A percentile compares a stretch with the other conserved stretches of the same genome.
phyloP scores from a whole-genome alignment of 2,888 invertebrate species.

The Cinara cedri region DNA sequence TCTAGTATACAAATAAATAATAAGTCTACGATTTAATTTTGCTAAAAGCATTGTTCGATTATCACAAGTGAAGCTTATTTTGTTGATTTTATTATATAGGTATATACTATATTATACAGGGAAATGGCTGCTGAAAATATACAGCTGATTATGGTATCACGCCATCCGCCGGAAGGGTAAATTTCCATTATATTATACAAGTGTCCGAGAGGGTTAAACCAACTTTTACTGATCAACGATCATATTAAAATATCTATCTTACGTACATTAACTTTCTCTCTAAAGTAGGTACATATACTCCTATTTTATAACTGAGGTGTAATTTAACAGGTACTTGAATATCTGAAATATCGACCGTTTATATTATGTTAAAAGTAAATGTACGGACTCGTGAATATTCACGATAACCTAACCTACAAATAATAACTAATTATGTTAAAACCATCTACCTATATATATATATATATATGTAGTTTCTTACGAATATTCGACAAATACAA shows the following conservation, averaged over 20 bases:
- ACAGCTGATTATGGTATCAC: constrained; percentile 14
- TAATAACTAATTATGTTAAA: too few species aligned
- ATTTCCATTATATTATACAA: neutral
- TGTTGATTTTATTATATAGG: neutral
- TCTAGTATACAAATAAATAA: constrained; percentile 16
- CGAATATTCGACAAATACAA: too few species aligned
- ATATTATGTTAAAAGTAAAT: too few species aligned
- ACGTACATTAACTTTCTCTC: neutral
- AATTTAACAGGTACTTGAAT: neutral
- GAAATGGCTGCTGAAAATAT: constrained; percentile 10
- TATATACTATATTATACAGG: neutral
- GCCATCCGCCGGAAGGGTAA: constrained; percentile 20
- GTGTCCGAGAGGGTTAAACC: neutral
- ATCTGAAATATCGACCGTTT: too few species aligned
- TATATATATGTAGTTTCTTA: too few species aligned
- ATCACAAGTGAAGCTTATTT: neutral
- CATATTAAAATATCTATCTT: neutral
- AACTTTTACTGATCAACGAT: constrained; percentile 60
- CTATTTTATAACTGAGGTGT: neutral
- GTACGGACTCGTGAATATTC: too few species aligned
- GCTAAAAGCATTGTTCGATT: constrained; percentile 42
- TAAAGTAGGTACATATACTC: neutral
- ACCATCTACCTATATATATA: too few species aligned
- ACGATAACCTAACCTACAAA: too few species aligned
- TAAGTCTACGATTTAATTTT: constrained; percentile 19